These are phyloP conservation scores for Dryomyza anilis DNA, from an alignment of 2,888 invertebrate species.

Conservation along the genomic window DNA sequence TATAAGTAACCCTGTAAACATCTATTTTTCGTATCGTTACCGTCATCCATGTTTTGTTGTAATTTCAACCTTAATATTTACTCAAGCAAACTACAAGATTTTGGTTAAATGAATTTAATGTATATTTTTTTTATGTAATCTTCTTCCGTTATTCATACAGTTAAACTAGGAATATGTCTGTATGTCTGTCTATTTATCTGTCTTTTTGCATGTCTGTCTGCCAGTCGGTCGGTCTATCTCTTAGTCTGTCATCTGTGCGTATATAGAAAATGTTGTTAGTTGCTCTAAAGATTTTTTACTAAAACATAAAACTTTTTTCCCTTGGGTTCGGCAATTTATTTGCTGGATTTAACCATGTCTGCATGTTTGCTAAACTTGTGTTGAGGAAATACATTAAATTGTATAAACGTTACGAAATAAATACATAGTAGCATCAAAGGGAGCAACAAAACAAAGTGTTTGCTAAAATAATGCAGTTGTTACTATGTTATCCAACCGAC, in stretches of 20 bases:
- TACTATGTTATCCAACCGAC: too few relatives aligned
- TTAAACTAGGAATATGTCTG: background rate
- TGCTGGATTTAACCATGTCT: background rate
- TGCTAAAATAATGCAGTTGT: too few relatives aligned
- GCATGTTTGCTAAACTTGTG: background rate
- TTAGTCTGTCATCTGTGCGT: background rate
- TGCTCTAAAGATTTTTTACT: too few relatives aligned
- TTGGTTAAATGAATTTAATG: conserved; percentile 6
- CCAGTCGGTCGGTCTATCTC: background rate
- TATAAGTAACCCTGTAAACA: too few relatives aligned
- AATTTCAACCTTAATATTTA: conserved; percentile 17
- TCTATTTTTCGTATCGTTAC: too few relatives aligned
- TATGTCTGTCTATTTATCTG: background rate
- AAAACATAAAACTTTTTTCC: too few relatives aligned
- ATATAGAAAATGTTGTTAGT: background rate
- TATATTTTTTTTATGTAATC: background rate
- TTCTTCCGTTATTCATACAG: background rate
- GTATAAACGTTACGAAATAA: too few relatives aligned
- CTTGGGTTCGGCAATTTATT: background rate
- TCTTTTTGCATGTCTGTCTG: background rate
- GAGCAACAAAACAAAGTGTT: too few relatives aligned
- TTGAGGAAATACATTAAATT: background rate
- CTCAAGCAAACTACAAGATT: conserved; percentile 17
- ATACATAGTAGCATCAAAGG: too few relatives aligned
- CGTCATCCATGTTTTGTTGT: too few relatives aligned